phyloP scores from a whole-genome alignment of 2,113 vertebrate species.

The Zosterops pallidus region DNA sequence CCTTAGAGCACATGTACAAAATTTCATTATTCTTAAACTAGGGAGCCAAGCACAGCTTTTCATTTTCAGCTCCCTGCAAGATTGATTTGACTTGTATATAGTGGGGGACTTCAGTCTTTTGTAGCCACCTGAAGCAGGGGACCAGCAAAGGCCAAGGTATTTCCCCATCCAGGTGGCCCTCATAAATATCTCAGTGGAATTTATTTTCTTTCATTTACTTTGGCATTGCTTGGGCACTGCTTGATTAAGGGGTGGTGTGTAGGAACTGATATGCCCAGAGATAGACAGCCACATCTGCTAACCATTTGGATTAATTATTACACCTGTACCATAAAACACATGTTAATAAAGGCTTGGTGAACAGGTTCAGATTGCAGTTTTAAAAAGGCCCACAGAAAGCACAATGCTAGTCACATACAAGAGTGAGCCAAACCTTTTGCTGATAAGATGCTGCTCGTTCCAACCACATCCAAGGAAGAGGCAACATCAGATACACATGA shows the following conservation, averaged over 20 bases:
- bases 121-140: conserved; percentile 54
- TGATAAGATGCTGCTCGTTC: not conserved
- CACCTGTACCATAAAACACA: conserved; percentile 77
- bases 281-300: conserved; percentile 79
- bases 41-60: conserved; percentile 34
- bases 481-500: not conserved
- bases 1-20: not conserved
- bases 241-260: conserved; percentile 70
- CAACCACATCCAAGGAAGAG: not conserved
- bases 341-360: conserved; percentile 69
- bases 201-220: conserved; percentile 83
- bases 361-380: conserved; percentile 58
- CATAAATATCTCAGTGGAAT: conserved; percentile 76
- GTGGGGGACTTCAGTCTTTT: conserved; percentile 50
- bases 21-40: conserved; percentile 33
- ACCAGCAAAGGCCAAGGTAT: conserved; percentile 57
- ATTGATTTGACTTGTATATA: conserved; percentile 48
- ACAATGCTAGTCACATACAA: not conserved
- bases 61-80: conserved; percentile 43
- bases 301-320: conserved; percentile 79
- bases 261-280: conserved; percentile 65
- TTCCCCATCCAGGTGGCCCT: conserved; percentile 75
- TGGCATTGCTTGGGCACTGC: conserved; percentile 72
- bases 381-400: conserved; percentile 36
- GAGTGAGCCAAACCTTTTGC: not conserved